A percentile compares a stretch with the other conserved stretches of the same genome.
Evolutionary conservation across 2,888 invertebrate species (phyloP).

Genomic region (Ischnus inquisitorius): DNA sequence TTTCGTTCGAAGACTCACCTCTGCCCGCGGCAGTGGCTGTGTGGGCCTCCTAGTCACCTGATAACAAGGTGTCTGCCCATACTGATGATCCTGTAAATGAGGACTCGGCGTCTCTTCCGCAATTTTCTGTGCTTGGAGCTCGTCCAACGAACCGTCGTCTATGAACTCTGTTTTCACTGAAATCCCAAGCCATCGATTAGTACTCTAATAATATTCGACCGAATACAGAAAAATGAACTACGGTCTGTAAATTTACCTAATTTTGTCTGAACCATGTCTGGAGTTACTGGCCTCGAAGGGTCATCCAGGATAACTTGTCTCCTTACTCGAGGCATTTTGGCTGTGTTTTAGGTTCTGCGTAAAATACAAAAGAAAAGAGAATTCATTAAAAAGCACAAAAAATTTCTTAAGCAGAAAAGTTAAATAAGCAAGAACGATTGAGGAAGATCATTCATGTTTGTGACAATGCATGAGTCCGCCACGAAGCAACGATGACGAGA

Average conservation of each 20-base stretch:
- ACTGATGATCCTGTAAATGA: constrained; percentile 94
- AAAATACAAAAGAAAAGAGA: constrained; percentile 9
- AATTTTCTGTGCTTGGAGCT: constrained; percentile 82
- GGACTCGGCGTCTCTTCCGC: constrained; percentile 88
- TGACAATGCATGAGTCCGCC: background rate
- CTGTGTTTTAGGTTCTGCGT: constrained; percentile 64
- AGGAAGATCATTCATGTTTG: background rate
- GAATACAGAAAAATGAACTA: background rate
- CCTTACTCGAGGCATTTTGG: constrained; percentile 84
- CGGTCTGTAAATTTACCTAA: constrained; percentile 77
- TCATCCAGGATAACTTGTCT: constrained; percentile 84
- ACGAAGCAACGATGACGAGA: background rate
- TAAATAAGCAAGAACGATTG: background rate
- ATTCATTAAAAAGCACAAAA: background rate
- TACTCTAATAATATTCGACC: constrained; percentile 2
- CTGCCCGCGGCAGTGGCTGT: constrained; percentile 83
- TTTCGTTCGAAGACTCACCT: constrained; percentile 75
- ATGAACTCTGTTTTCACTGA: constrained; percentile 83
- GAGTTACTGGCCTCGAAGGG: constrained; percentile 84
- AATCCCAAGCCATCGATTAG: constrained; percentile 21
- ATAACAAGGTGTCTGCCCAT: constrained; percentile 91
- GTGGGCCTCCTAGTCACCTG: constrained; percentile 83
- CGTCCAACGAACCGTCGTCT: constrained; percentile 83
- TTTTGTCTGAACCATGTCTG: constrained; percentile 84
- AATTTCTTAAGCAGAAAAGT: background rate